A percentile compares a stretch with the other conserved stretches of the same genome.
Evolutionary conservation across 2,113 vertebrate species (phyloP).

Genomic region (Hippocampus mohnikei): DNA sequence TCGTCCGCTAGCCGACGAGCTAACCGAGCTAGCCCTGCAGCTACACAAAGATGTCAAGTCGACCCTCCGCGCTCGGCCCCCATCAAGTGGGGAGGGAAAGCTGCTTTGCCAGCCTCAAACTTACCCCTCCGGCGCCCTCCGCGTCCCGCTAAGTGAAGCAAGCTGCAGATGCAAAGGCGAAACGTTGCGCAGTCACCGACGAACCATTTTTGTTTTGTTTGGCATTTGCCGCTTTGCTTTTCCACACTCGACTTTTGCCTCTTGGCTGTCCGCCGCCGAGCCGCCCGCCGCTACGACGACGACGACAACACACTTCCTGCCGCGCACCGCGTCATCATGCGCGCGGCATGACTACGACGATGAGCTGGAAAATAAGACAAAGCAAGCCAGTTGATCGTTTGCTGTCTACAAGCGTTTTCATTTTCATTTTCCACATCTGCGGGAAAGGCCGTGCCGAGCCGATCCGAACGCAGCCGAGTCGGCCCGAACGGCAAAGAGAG

Average conservation of each 20-base stretch:
- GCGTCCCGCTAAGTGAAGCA: conserved; percentile 9
- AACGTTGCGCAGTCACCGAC: not conserved
- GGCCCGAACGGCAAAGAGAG: not conserved
- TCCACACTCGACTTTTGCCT: conserved; percentile 52
- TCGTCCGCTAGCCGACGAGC: conserved; percentile 39
- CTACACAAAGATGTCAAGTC: conserved; percentile 76
- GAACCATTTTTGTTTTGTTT: conserved; percentile 46
- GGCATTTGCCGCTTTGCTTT: conserved; percentile 44
- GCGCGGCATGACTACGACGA: conserved; percentile 9
- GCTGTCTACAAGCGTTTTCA: not conserved
- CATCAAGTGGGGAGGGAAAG: conserved; percentile 27
- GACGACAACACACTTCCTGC: conserved; percentile 64
- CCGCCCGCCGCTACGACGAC: conserved; percentile 43
- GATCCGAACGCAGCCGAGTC: not conserved
- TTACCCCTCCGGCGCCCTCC: conserved; percentile 61
- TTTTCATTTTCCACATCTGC: not conserved
- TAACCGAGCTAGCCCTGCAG: conserved; percentile 54
- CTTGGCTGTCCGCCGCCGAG: conserved; percentile 51
- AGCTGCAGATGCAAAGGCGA: not conserved
- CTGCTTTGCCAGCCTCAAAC: conserved; percentile 43
- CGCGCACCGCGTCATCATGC: conserved; percentile 54
- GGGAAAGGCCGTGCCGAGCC: not conserved
- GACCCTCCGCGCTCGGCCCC: conserved; percentile 58
- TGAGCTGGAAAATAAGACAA: not conserved
- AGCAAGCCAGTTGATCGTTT: not conserved